These are phyloP conservation scores for Sebastes diploproa DNA, from an alignment of 2,797 vertebrate genomes.

Conservation along the genomic window DNA sequence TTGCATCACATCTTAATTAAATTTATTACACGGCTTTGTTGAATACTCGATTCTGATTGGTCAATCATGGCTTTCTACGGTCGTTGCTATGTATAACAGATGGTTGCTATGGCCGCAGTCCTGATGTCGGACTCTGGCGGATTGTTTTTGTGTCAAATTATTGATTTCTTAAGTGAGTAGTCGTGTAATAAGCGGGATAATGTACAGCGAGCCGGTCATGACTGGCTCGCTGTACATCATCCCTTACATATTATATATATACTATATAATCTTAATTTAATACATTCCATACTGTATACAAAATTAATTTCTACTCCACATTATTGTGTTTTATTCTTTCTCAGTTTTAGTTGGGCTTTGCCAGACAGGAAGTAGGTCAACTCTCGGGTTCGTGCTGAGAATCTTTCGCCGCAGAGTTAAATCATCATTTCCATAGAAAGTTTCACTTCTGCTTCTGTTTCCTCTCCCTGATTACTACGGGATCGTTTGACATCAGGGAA, in stretches of 20 bases:
- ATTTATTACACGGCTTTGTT: too few relatives aligned
- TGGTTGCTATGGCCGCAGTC: too few relatives aligned
- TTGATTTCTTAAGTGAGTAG: too few relatives aligned
- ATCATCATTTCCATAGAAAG: conserved; percentile 2
- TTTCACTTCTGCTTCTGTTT: conserved; percentile 62
- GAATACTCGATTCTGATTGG: too few relatives aligned
- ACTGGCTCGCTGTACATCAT: not conserved
- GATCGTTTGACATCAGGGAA: conserved; percentile 3
- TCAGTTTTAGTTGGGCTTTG: not conserved
- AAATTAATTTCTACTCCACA: not conserved
- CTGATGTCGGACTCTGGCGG: too few relatives aligned
- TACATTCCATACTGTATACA: not conserved
- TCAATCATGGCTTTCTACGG: too few relatives aligned
- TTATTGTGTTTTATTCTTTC: not conserved
- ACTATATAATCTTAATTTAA: not conserved
- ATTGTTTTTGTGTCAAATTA: too few relatives aligned
- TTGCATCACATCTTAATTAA: not conserved
- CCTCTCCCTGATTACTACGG: not conserved
- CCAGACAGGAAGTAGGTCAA: not conserved
- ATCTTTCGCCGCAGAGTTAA: not conserved
- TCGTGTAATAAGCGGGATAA: too few relatives aligned
- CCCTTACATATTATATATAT: not conserved
- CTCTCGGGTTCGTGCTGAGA: not conserved
- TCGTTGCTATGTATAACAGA: too few relatives aligned
- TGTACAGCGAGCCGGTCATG: too few relatives aligned